Conservation (phyloP, 64 coral and sea anemone species). For the Acropora yongei region DNA sequence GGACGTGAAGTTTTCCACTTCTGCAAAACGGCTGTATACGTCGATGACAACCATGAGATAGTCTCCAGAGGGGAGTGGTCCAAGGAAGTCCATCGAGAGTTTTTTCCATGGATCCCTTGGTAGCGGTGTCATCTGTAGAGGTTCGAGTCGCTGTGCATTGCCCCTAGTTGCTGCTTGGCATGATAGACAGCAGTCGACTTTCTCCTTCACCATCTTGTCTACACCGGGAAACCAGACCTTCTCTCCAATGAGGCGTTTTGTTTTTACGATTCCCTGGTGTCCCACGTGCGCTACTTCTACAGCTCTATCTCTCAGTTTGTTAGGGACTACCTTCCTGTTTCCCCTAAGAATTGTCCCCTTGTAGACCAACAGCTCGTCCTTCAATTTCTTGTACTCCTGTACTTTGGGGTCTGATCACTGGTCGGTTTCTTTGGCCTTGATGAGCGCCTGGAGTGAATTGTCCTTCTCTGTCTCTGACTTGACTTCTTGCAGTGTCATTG, state of each 20-base stretch:
- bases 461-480: neutral
- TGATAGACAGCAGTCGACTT: constrained; percentile 22
- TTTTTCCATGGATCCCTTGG: no score
- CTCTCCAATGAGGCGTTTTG: constrained; percentile 30
- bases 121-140: no score
- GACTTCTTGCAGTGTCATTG: constrained; percentile 60
- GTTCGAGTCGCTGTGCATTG: no score
- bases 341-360: neutral
- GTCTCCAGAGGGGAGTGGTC: no score
- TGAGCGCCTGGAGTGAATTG: neutral
- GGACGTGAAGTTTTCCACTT: no score
- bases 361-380: constrained; percentile 29
- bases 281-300: constrained; percentile 33
- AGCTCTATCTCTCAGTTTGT: neutral
- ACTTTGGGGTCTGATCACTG: constrained; percentile 3
- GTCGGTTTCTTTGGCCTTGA: constrained; percentile 32
- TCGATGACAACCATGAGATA: no score
- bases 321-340: constrained; percentile 34
- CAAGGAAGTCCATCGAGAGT: no score
- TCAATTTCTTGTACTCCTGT: constrained; percentile 9
- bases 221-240: constrained; percentile 30
- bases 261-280: constrained; percentile 35
- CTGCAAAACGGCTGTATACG: no score
- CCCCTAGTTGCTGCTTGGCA: no score
- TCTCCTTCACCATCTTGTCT: constrained; percentile 25